phyloP scores from a whole-genome alignment of 2,797 vertebrate genomes.

The Choloepus didactylus region DNA sequence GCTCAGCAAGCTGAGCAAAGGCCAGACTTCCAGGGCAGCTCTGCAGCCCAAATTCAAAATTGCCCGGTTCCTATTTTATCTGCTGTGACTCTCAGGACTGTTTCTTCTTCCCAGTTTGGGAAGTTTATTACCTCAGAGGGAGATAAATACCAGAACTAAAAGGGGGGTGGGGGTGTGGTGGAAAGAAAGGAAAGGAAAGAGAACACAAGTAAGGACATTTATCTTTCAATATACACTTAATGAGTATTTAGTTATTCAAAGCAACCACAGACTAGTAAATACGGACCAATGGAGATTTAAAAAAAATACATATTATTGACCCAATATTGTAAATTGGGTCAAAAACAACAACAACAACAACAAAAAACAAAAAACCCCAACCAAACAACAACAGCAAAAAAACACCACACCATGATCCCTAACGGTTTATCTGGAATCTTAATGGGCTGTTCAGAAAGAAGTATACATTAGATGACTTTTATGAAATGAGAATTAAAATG shows the following conservation, averaged over 20 bases:
- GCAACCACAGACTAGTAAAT: slow-evolving; percentile 74
- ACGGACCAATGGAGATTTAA: slow-evolving; percentile 38
- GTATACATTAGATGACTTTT: slow-evolving; percentile 61
- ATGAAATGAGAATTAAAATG: slow-evolving; percentile 76
- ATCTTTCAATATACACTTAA: slow-evolving; percentile 66
- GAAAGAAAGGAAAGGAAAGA: neutral
- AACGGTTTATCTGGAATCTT: slow-evolving; percentile 69
- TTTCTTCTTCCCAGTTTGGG: slow-evolving; percentile 63
- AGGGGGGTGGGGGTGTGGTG: neutral
- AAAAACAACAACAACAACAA: too few species aligned
- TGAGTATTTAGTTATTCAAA: slow-evolving; percentile 73
- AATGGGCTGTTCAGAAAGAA: slow-evolving; percentile 55
- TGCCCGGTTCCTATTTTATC: slow-evolving; percentile 58
- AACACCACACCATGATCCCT: slow-evolving; percentile 47
- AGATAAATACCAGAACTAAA: slow-evolving; percentile 43
- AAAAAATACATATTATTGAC: slow-evolving; percentile 77
- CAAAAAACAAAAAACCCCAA: too few species aligned
- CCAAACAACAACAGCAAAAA: too few species aligned
- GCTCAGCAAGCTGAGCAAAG: slow-evolving; percentile 61
- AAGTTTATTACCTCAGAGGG: slow-evolving; percentile 74
- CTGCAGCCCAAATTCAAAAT: slow-evolving; percentile 50
- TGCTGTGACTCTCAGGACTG: slow-evolving; percentile 52
- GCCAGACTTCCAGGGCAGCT: slow-evolving; percentile 69
- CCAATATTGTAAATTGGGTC: slow-evolving; percentile 31
- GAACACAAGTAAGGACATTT: slow-evolving; percentile 43